Evolutionary conservation across 53 echinoderm and acorn worm species (phyloP).

Genomic region (Arbacia lixula): DNA sequence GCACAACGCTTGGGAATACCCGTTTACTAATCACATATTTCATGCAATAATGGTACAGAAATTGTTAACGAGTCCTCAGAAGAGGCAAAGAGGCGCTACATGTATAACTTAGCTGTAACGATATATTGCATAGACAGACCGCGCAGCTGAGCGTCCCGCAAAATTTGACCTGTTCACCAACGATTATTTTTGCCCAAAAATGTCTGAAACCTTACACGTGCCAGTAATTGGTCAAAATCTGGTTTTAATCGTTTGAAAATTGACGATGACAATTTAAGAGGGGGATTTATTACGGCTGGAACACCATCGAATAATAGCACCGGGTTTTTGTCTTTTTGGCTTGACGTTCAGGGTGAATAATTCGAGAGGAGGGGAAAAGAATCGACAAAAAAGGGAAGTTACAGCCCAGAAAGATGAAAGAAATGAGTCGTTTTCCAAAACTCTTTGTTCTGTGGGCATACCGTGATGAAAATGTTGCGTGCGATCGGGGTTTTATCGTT

Average conservation of each 20-base stretch:
- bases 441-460: conserved; percentile 12
- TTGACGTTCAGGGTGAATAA: too few species aligned
- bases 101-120: too few species aligned
- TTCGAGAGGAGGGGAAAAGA: neutral
- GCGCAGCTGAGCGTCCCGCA: too few species aligned
- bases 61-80: too few species aligned
- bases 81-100: too few species aligned
- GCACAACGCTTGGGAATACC: too few species aligned
- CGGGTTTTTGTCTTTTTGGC: neutral
- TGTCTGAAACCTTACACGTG: conserved; percentile 8
- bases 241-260: conserved; percentile 29
- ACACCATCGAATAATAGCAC: conserved; percentile 3
- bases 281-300: conserved; percentile 13
- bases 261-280: conserved; percentile 40
- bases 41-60: too few species aligned
- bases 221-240: conserved; percentile 23
- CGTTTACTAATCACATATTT: too few species aligned
- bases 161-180: too few species aligned
- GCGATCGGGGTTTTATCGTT: too few species aligned
- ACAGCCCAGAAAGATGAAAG: neutral
- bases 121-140: too few species aligned
- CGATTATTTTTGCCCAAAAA: too few species aligned
- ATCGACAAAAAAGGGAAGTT: neutral
- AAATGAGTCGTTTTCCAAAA: conserved; percentile 11
- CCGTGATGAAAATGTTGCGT: conserved; percentile 15